Percentiles rank a stretch among this genome's conserved stretches.
phyloP scores from a whole-genome alignment of 2,797 vertebrate genomes.

The Mormyrus hasselquistii region DNA sequence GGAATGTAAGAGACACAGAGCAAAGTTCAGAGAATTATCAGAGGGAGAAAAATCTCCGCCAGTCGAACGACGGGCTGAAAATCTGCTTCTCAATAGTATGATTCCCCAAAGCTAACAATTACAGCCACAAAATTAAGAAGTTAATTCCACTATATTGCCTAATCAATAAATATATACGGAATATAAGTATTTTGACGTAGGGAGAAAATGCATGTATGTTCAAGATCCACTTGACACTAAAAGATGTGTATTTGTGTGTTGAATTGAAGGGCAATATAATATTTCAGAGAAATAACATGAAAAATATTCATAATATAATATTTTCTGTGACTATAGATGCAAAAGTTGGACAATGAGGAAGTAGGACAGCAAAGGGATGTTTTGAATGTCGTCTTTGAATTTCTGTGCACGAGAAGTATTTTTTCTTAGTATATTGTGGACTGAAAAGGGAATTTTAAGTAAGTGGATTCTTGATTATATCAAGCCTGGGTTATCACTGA shows the following conservation, averaged over 20 bases:
- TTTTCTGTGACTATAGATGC: not conserved
- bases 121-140: not conserved
- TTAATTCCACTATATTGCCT: not conserved
- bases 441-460: not conserved
- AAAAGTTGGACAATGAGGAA: not conserved
- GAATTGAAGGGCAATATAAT: not conserved
- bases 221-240: not conserved
- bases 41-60: not conserved
- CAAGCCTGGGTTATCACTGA: not conserved
- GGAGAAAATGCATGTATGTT: not conserved
- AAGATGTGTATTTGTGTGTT: not conserved
- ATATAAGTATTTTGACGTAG: not conserved
- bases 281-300: not conserved
- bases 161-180: not conserved
- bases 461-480: not conserved
- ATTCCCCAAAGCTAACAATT: not conserved
- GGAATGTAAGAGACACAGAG: not conserved
- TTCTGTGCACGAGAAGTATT: not conserved
- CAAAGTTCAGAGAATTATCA: not conserved
- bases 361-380: not conserved
- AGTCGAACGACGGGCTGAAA: not conserved
- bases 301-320: not conserved
- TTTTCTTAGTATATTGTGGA: not conserved
- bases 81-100: not conserved
- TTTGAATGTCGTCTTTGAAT: not conserved